Percentiles rank a stretch among this genome's conserved stretches.
Evolutionary conservation across 2,888 invertebrate genomes (phyloP).

Genomic region (Tridacna crocea): DNA sequence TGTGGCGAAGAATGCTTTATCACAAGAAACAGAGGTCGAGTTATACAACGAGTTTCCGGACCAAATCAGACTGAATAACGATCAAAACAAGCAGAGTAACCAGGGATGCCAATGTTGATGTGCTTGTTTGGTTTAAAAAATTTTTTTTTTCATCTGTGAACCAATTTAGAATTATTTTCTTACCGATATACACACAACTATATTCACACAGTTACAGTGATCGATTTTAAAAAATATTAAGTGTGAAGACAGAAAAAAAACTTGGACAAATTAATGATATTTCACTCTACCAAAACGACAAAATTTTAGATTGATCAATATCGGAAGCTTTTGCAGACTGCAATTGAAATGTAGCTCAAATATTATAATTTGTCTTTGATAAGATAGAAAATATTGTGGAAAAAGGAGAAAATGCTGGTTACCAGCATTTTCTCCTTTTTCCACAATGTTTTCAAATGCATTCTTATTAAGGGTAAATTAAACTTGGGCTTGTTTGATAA

Average conservation of each 20-base stretch:
- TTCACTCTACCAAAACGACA: no score
- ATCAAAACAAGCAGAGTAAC: slow-evolving; percentile 73
- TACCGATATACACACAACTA: slow-evolving; percentile 13
- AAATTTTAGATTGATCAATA: not conserved
- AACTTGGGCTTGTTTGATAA: no score
- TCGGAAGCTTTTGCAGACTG: no score
- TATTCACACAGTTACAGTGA: not conserved
- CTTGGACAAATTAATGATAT: no score
- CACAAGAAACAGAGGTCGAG: slow-evolving; percentile 92
- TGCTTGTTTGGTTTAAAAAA: not conserved
- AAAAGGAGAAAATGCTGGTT: no score
- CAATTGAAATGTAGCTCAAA: no score
- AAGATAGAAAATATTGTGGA: no score
- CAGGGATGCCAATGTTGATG: slow-evolving; percentile 78
- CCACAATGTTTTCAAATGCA: no score
- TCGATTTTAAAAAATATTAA: not conserved
- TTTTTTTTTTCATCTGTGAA: slow-evolving; percentile 7
- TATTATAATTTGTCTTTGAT: no score
- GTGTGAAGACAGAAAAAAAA: not conserved
- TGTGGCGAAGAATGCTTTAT: slow-evolving; percentile 98
- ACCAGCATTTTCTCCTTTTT: no score
- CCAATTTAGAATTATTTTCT: slow-evolving; percentile 22
- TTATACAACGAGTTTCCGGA: slow-evolving; percentile 99
- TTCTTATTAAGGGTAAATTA: no score
- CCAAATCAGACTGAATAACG: slow-evolving; percentile 88